These are phyloP conservation scores for Zonitis immaculata DNA, from an alignment of 2,888 invertebrate species.

Conservation along the genomic window DNA sequence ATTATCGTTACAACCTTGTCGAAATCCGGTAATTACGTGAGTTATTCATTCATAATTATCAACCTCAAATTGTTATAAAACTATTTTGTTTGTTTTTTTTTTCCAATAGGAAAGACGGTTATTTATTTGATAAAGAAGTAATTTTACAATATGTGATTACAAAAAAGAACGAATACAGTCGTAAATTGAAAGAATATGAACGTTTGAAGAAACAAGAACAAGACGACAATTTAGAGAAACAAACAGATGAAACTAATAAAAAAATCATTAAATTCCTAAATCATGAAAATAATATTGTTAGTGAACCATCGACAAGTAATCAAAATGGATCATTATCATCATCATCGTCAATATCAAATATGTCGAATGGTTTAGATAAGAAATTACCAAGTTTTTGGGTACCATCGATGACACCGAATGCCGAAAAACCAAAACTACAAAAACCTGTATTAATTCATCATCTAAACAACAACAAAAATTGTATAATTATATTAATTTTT, in stretches of 20 bases:
- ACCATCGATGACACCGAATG: constrained; percentile 87
- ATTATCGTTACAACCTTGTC: constrained; percentile 92
- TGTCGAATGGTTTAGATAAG: constrained; percentile 70
- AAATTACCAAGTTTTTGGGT: constrained; percentile 94
- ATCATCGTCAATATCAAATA: constrained; percentile 66
- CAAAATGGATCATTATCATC: constrained; percentile 49
- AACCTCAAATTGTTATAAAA: no score
- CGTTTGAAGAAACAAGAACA: constrained; percentile 76
- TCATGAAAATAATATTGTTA: constrained; percentile 73
- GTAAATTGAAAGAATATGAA: constrained; percentile 89
- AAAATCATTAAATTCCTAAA: constrained; percentile 76
- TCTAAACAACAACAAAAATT: background rate
- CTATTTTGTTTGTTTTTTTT: background rate
- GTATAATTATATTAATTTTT: constrained; percentile 23
- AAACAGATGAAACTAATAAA: constrained; percentile 68
- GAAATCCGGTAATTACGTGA: constrained; percentile 84
- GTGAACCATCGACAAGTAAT: constrained; percentile 33
- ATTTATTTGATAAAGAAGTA: constrained; percentile 94
- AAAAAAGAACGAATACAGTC: constrained; percentile 87
- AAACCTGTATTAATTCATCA: no score
- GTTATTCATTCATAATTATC: constrained; percentile 25
- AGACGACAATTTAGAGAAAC: constrained; percentile 63
- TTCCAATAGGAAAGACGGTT: constrained; percentile 73
- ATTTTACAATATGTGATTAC: constrained; percentile 91
- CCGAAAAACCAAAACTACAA: constrained; percentile 59